These are phyloP conservation scores for Digitonthophagus gazella DNA, from an alignment of 2,888 invertebrate species.

Conservation along the genomic window DNA sequence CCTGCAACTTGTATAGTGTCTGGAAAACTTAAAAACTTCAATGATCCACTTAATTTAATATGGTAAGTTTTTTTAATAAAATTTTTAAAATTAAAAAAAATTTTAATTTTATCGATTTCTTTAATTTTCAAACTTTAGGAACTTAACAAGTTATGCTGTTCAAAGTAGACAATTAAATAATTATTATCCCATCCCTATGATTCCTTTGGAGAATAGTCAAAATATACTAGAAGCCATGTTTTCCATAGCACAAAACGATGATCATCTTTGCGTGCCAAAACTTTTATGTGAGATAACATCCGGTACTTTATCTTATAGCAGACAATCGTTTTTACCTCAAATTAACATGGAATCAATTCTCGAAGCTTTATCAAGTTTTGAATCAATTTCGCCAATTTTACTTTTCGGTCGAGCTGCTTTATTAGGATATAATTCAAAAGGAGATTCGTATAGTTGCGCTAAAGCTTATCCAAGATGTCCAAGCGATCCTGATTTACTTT, in stretches of 20 bases:
- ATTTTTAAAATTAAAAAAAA: background rate
- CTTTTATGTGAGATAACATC: slow-evolving; percentile 75
- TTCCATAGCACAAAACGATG: slow-evolving; percentile 69
- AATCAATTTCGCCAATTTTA: slow-evolving; percentile 63
- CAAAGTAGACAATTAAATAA: background rate
- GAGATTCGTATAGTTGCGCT: slow-evolving; percentile 58
- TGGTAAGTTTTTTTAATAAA: background rate
- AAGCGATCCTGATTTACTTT: slow-evolving; percentile 66
- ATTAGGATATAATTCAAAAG: slow-evolving; percentile 68
- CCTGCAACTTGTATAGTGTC: background rate
- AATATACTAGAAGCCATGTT: slow-evolving; percentile 54
- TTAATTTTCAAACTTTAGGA: slow-evolving; percentile 15
- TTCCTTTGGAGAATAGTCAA: slow-evolving; percentile 23
- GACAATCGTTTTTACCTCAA: slow-evolving; percentile 41
- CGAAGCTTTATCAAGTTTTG: slow-evolving; percentile 60
- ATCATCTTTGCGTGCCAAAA: slow-evolving; percentile 75
- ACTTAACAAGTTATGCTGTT: slow-evolving; percentile 13
- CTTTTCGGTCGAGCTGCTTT: slow-evolving; percentile 74
- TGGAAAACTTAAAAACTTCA: background rate
- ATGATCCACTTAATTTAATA: background rate
- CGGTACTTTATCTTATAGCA: slow-evolving; percentile 50
- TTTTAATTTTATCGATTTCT: background rate
- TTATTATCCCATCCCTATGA: background rate
- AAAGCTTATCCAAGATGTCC: slow-evolving; percentile 74
- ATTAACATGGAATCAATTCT: slow-evolving; percentile 58